Percentiles rank a stretch among this genome's conserved stretches.
These are phyloP conservation scores for Carcinoscorpius rotundicauda DNA, from an alignment of 1,140 invertebrate species.

Conservation along the genomic window DNA sequence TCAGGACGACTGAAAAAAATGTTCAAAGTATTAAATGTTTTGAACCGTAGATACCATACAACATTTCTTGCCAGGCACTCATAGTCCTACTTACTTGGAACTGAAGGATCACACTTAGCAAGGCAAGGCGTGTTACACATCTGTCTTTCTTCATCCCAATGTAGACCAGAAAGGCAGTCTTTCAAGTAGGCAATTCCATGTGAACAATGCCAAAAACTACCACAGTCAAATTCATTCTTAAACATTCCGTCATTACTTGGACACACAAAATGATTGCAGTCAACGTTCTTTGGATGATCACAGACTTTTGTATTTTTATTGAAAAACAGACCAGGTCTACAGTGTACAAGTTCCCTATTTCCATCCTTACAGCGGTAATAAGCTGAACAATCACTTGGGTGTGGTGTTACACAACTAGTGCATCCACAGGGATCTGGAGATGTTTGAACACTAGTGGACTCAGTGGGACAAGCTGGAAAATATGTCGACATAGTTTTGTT, in stretches of 20 bases:
- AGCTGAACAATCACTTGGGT: constrained; percentile 15
- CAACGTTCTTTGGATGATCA: constrained; percentile 6
- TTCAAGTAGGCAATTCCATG: neutral
- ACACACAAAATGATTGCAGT: neutral
- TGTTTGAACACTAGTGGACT: too few species aligned
- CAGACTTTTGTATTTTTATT: constrained; percentile 3
- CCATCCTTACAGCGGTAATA: constrained; percentile 14
- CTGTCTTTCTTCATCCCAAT: constrained; percentile 38
- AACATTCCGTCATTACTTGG: neutral
- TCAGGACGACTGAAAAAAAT: too few species aligned
- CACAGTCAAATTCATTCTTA: neutral
- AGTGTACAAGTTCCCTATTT: neutral
- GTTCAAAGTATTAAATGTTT: too few species aligned
- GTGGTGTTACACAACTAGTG: constrained; percentile 8
- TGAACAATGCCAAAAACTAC: constrained; percentile 1
- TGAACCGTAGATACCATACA: too few species aligned
- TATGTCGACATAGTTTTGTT: too few species aligned
- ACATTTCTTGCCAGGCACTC: too few species aligned
- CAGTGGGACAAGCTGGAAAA: too few species aligned
- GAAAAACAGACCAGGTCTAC: constrained; percentile 6
- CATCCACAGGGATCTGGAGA: too few species aligned
- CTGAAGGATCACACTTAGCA: neutral
- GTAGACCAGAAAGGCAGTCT: constrained; percentile 37
- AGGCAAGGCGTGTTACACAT: constrained; percentile 38
- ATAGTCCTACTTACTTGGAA: too few species aligned